Conservation (phyloP, 2,113 vertebrate genomes). For the Setophaga kirtlandii region DNA sequence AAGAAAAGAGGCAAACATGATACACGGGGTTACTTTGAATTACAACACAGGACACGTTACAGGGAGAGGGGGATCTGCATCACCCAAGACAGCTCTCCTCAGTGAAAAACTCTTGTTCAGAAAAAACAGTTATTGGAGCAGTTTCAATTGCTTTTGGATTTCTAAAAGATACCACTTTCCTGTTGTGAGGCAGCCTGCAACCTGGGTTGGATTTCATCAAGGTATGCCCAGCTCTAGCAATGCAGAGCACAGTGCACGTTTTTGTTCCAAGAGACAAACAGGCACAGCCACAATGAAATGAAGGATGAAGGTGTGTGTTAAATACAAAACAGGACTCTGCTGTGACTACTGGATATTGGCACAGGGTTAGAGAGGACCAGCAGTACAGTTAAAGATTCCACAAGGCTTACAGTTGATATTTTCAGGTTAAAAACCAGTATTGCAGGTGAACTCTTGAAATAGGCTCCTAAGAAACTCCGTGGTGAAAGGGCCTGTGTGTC, state of each 20-base stretch:
- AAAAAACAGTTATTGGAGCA: not conserved
- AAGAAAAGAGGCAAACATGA: not conserved
- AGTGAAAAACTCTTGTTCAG: not conserved
- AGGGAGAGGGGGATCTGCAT: slow-evolving; percentile 44
- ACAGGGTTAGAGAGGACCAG: slow-evolving; percentile 22
- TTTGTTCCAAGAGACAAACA: slow-evolving; percentile 14
- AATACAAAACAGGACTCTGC: not conserved
- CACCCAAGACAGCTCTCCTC: slow-evolving; percentile 52
- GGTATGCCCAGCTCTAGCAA: slow-evolving; percentile 25
- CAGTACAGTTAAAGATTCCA: not conserved
- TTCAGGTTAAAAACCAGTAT: not conserved
- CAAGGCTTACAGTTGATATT: not conserved
- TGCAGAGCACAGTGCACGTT: slow-evolving; percentile 17
- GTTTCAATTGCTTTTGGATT: not conserved
- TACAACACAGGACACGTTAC: slow-evolving; percentile 5
- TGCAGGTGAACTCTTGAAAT: not conserved
- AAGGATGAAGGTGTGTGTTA: slow-evolving; percentile 30
- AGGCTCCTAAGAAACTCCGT: not conserved
- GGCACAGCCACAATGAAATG: slow-evolving; percentile 27
- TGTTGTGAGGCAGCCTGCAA: slow-evolving; percentile 23
- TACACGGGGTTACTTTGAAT: not conserved
- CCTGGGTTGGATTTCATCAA: not conserved
- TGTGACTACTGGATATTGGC: not conserved
- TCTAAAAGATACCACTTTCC: slow-evolving; percentile 64
- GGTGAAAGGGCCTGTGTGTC: not conserved